A percentile compares a stretch with the other conserved stretches of the same genome.
These are phyloP conservation scores for Drosophila lacertosa DNA, from an alignment of 1,140 invertebrate genomes.

Conservation along the genomic window DNA sequence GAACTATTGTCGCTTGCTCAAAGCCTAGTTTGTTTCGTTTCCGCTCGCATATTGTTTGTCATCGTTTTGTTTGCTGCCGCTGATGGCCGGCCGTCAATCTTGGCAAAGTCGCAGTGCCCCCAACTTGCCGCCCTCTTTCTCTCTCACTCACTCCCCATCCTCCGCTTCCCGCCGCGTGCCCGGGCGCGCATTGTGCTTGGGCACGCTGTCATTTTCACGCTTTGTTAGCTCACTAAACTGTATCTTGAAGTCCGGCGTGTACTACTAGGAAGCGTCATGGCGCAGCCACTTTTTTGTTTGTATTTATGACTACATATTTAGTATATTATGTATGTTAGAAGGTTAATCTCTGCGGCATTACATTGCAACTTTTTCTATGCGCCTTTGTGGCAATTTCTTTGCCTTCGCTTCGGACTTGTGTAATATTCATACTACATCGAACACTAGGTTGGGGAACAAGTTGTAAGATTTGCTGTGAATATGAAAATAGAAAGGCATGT, in stretches of 20 bases:
- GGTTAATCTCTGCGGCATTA: conserved; percentile 76
- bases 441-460: conserved; percentile 7
- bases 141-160: no score
- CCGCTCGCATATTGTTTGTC: conserved; percentile 65
- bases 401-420: conserved; percentile 30
- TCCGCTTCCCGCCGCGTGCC: background rate
- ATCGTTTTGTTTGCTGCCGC: conserved; percentile 63
- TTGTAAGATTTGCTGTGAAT: background rate
- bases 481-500: no score
- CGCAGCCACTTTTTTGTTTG: conserved; percentile 18
- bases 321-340: conserved; percentile 77
- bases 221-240: conserved; percentile 81
- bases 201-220: conserved; percentile 75
- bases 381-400: conserved; percentile 48
- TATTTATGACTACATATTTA: conserved; percentile 60
- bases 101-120: conserved; percentile 32
- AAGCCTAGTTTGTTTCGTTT: conserved; percentile 42
- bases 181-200: conserved; percentile 37
- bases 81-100: conserved; percentile 54
- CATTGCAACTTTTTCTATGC: conserved; percentile 66
- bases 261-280: conserved; percentile 49
- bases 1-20: no score
- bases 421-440: conserved; percentile 20
- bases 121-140: background rate
- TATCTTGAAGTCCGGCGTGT: conserved; percentile 42